Base-by-base conservation (phyloP, 2,113 vertebrate species). In the Acanthisitta chloris region DNA sequence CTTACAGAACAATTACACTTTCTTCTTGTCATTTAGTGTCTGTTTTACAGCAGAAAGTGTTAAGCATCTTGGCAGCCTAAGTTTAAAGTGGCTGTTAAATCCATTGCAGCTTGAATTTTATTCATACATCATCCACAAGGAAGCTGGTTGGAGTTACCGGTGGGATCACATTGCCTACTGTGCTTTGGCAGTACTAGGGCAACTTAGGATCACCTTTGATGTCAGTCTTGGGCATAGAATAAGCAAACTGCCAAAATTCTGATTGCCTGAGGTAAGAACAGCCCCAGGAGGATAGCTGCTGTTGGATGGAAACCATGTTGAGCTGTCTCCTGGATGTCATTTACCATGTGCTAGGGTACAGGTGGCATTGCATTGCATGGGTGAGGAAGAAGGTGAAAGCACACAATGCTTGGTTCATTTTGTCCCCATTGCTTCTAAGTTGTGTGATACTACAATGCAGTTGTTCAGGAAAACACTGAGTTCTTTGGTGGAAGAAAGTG, bases 381-480 rank as follows among this genome's bases (percentile, higher is more conserved):
- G 17, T 80, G 71, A 80, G 23, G 11, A 76, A 8, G 29, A 18
- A 33, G 14, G 26, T n/a, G 40, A 64, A 34, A 72, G 57, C 43
- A 16, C 4, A 11, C 17, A 65, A 29, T 0, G 2, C 8, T 51
- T 0, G 0, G 15, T 43, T 55, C 9, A 2, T 20, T 77, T 55
- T 61, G 21, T 26, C 28, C 24, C 7, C 0, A 0, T n/a, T 33
- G 6, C 17, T 67, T 25, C 11, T 31, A 2, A 25, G 10, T 5
- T 26, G 12, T n/a, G 2, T 33, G 52, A 31, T 6, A 16, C 36
- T 42, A 33, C 2, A 0, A 5, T 45, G 34, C 38, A 58, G 25
- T 17, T 46, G n/a, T n/a, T n/a, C n/a, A n/a, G n/a, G n/a, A n/a
- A n/a, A n/a, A n/a, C n/a, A n/a, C n/a, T n/a, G n/a, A n/a, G n/a